phyloP scores from a whole-genome alignment of 2,888 invertebrate genomes.

The Molorchus minor region DNA sequence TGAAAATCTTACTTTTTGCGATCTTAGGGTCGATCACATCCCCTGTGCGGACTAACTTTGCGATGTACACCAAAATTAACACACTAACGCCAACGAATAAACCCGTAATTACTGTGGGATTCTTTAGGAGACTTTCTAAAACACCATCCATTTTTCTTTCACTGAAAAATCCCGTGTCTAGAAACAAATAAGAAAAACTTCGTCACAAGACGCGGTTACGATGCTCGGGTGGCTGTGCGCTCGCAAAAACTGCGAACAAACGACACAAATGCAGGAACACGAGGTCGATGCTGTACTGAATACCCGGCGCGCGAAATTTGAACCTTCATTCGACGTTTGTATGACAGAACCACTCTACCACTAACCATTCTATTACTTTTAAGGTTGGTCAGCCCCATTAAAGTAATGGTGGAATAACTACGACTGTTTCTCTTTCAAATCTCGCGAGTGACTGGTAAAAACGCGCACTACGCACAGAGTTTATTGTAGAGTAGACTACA shows the following conservation, averaged over 20 bases:
- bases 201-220: slow-evolving; percentile 28
- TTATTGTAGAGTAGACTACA: too few species aligned
- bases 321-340: slow-evolving; percentile 33
- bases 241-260: slow-evolving; percentile 25
- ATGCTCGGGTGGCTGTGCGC: slow-evolving; percentile 28
- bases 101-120: slow-evolving; percentile 49
- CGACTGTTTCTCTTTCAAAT: slow-evolving; percentile 9
- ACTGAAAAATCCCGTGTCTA: slow-evolving; percentile 4
- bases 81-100: slow-evolving; percentile 53
- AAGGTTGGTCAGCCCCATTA: slow-evolving; percentile 22
- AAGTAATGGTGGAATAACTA: slow-evolving; percentile 8
- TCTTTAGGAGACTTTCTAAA: slow-evolving; percentile 47
- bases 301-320: slow-evolving; percentile 39
- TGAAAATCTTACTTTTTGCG: slow-evolving; percentile 51
- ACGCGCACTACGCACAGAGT: slow-evolving; percentile 9
- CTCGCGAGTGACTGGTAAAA: slow-evolving; percentile 22
- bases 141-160: slow-evolving; percentile 55
- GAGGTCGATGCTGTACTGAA: slow-evolving; percentile 18
- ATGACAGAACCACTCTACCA: slow-evolving; percentile 22
- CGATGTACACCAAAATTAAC: slow-evolving; percentile 52
- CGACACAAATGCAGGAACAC: slow-evolving; percentile 13
- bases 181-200: slow-evolving; percentile 12
- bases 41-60: slow-evolving; percentile 51
- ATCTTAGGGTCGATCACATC: slow-evolving; percentile 38
- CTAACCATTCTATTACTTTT: slow-evolving; percentile 19